Percentiles rank a stretch among this genome's conserved stretches.
These are phyloP conservation scores for Penelope pileata DNA, from an alignment of 2,113 vertebrate species.

Conservation along the genomic window DNA sequence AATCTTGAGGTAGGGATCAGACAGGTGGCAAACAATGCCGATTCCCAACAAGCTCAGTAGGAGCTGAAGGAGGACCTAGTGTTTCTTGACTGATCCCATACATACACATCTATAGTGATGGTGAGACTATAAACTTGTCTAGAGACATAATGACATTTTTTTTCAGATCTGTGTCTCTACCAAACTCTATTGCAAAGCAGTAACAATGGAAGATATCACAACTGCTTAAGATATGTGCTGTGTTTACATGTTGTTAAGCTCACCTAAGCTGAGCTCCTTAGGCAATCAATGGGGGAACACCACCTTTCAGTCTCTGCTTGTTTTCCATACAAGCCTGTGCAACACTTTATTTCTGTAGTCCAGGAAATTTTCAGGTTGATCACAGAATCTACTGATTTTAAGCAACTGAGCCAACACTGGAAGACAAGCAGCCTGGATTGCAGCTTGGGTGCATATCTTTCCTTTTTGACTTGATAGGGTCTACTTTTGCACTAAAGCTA, in stretches of 20 bases:
- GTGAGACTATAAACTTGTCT: background rate
- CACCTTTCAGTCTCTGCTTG: background rate
- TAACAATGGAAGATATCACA: background rate
- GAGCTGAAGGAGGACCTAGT: background rate
- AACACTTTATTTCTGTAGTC: background rate
- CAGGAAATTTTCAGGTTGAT: background rate
- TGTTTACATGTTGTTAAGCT: background rate
- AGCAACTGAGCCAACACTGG: background rate
- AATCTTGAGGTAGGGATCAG: background rate
- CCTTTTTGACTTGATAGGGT: background rate
- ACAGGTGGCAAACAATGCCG: background rate
- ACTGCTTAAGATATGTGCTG: background rate
- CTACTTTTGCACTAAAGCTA: background rate
- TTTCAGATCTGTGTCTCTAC: background rate
- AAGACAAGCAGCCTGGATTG: background rate
- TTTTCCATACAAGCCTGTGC: background rate
- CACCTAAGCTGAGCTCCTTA: background rate
- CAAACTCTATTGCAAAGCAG: background rate
- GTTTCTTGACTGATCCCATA: background rate
- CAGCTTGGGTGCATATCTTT: background rate
- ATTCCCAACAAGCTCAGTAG: background rate
- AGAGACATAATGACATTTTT: background rate
- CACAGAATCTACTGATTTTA: background rate
- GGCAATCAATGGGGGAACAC: background rate
- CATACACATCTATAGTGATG: background rate